Evolutionary conservation across 2,797 vertebrate genomes (phyloP).

Genomic region (Pseudochaenichthys georgianus): DNA sequence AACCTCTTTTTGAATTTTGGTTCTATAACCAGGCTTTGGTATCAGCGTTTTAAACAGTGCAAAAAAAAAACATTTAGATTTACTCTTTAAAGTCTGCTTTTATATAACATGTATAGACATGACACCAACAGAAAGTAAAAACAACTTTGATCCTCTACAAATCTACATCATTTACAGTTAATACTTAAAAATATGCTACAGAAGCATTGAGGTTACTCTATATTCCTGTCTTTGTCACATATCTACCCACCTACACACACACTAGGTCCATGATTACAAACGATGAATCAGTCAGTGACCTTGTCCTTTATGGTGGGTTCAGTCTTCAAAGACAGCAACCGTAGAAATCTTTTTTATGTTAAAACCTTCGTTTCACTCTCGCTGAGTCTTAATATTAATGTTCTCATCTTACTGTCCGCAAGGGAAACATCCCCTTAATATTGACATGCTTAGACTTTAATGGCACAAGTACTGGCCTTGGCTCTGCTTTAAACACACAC

Average conservation of each 20-base stretch:
- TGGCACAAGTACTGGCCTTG: slow-evolving; percentile 54
- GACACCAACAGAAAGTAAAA: slow-evolving; percentile 17
- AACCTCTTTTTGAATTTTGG: not conserved
- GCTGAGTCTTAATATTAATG: slow-evolving; percentile 36
- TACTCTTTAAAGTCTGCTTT: slow-evolving; percentile 27
- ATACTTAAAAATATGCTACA: slow-evolving; percentile 18
- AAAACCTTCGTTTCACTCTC: slow-evolving; percentile 30
- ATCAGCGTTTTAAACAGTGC: slow-evolving; percentile 1
- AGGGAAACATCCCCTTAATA: slow-evolving; percentile 47
- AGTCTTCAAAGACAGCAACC: slow-evolving; percentile 12
- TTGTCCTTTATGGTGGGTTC: slow-evolving; percentile 32
- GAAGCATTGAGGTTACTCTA: not conserved
- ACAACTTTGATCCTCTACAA: slow-evolving; percentile 31
- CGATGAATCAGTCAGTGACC: slow-evolving; percentile 33
- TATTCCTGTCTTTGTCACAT: not conserved
- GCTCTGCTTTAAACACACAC: slow-evolving; percentile 27
- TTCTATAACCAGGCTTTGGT: not conserved
- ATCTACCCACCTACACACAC: not conserved
- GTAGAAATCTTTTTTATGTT: slow-evolving; percentile 34
- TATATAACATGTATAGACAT: slow-evolving; percentile 30
- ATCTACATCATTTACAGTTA: slow-evolving; percentile 8
- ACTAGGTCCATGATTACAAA: slow-evolving; percentile 4
- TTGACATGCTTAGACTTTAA: slow-evolving; percentile 51
- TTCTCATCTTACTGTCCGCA: slow-evolving; percentile 34
- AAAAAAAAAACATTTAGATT: slow-evolving; percentile 11